Evolutionary conservation across 2,113 vertebrate genomes (phyloP).

Genomic region (Shinisaurus crocodilurus): DNA sequence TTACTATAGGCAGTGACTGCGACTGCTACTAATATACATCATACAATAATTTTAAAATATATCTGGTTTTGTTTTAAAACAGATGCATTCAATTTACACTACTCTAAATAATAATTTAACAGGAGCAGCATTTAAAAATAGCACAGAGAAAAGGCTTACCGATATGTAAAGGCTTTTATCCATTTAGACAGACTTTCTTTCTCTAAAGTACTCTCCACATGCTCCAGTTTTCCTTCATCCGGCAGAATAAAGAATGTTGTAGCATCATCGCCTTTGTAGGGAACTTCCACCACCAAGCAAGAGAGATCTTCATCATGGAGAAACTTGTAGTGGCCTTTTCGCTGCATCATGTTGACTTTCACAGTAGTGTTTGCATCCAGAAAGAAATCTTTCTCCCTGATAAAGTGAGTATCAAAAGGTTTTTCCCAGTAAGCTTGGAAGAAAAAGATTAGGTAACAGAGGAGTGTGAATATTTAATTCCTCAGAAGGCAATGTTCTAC

Average conservation of each 20-base stretch:
- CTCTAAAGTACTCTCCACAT: constrained; percentile 70
- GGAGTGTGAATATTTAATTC: not conserved
- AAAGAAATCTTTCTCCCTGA: constrained; percentile 68
- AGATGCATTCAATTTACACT: not conserved
- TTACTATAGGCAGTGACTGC: not conserved
- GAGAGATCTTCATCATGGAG: constrained; percentile 62
- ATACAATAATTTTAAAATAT: not conserved
- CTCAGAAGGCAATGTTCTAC: not conserved
- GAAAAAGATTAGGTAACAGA: constrained; percentile 41
- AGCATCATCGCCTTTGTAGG: constrained; percentile 82
- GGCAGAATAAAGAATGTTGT: constrained; percentile 82
- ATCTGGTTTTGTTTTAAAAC: not conserved
- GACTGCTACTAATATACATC: not conserved
- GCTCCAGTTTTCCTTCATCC: constrained; percentile 75
- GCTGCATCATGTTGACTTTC: constrained; percentile 62
- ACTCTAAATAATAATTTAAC: not conserved
- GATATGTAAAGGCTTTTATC: constrained; percentile 22
- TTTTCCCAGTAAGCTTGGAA: constrained; percentile 81
- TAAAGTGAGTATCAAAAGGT: constrained; percentile 76
- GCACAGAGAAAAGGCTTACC: constrained; percentile 38
- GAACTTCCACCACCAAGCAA: constrained; percentile 77
- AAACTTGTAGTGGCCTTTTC: constrained; percentile 46
- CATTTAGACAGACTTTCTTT: constrained; percentile 39
- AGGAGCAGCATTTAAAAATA: not conserved
- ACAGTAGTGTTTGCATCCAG: constrained; percentile 38